phyloP scores from a whole-genome alignment of 1,140 invertebrate genomes.

The Venustaconcha ellipsiformis region DNA sequence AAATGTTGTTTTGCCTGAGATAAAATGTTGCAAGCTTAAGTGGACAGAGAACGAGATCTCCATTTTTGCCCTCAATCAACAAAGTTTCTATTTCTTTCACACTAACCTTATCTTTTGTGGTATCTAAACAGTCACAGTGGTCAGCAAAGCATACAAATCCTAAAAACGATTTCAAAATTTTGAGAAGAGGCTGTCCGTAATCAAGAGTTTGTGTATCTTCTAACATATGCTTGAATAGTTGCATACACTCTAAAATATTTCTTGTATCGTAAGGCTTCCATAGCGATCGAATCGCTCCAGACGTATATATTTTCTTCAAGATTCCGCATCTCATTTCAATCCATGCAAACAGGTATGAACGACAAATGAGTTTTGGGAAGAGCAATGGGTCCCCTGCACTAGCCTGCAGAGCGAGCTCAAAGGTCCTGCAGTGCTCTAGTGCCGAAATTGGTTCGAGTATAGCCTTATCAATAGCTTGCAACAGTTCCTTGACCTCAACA shows the following conservation, averaged over 20 bases:
- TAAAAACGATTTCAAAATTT: not conserved
- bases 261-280: not conserved
- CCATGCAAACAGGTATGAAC: not conserved
- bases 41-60: too few relatives aligned
- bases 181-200: not conserved
- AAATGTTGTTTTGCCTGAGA: too few relatives aligned
- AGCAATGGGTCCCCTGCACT: too few relatives aligned
- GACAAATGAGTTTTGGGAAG: not conserved
- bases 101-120: too few relatives aligned
- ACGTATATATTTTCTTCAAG: not conserved
- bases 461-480: not conserved
- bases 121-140: not conserved
- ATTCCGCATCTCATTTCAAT: conserved; percentile 7
- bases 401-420: not conserved
- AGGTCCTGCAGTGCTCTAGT: not conserved
- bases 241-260: too few relatives aligned
- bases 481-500: not conserved
- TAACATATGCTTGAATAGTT: too few relatives aligned
- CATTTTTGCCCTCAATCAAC: too few relatives aligned
- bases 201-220: not conserved
- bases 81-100: too few relatives aligned
- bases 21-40: too few relatives aligned
- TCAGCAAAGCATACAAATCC: conserved; percentile 1
- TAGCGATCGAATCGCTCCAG: not conserved
- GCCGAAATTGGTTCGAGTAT: not conserved